These are phyloP conservation scores for Catharus bicknelli DNA, from an alignment of 2,113 vertebrate species.

Conservation along the genomic window DNA sequence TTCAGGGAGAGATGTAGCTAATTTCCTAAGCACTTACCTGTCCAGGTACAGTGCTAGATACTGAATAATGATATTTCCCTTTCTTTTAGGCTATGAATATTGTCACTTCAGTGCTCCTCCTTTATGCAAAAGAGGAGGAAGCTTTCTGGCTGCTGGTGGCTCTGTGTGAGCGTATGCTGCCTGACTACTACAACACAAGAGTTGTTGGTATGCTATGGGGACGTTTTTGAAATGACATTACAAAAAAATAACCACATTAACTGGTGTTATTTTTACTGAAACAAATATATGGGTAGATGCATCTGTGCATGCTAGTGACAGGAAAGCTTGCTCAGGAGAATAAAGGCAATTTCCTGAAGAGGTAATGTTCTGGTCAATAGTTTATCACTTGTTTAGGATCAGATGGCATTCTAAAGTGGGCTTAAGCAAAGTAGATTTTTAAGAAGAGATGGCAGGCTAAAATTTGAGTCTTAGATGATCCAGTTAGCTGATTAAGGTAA, in stretches of 20 bases:
- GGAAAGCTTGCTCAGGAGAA: neutral
- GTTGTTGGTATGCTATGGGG: constrained; percentile 87
- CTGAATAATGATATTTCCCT: neutral
- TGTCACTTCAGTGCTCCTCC: constrained; percentile 94
- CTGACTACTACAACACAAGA: constrained; percentile 98
- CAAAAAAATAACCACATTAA: neutral
- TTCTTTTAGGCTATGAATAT: constrained; percentile 94
- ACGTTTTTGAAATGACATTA: neutral
- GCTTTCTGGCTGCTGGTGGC: constrained; percentile 98
- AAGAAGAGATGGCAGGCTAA: neutral
- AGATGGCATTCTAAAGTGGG: neutral
- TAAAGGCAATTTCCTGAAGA: neutral
- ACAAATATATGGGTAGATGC: neutral
- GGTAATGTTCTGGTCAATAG: neutral
- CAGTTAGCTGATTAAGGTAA: neutral
- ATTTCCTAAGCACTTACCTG: neutral
- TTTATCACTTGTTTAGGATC: neutral
- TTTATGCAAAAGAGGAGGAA: constrained; percentile 97
- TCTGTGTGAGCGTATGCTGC: constrained; percentile 95
- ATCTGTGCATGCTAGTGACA: neutral
- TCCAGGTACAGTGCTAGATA: neutral
- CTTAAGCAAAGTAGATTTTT: neutral
- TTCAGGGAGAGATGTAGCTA: neutral
- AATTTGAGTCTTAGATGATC: neutral
- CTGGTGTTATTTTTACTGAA: neutral